Percentiles rank a stretch among this genome's conserved stretches.
Evolutionary conservation across 2,113 vertebrate species (phyloP).

Genomic region (Atherinomorus stipes): DNA sequence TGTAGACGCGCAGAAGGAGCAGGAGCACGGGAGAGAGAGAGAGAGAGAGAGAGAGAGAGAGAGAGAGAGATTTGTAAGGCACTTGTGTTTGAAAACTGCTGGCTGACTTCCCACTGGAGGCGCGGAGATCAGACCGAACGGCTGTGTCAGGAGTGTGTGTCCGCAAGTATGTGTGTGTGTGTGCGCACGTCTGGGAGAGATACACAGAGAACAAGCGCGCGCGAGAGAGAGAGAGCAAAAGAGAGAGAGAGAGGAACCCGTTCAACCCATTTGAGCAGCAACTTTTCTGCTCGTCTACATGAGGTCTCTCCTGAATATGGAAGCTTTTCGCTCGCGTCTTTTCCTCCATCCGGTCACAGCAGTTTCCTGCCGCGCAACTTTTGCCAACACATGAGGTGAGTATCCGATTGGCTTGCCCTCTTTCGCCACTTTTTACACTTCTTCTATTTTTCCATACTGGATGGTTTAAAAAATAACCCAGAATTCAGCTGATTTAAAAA

Average conservation of each 20-base stretch:
- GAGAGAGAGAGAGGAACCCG: slow-evolving; percentile 38
- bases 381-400: slow-evolving; percentile 60
- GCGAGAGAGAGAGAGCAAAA: slow-evolving; percentile 7
- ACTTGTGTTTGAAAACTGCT: slow-evolving; percentile 76
- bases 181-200: slow-evolving; percentile 10
- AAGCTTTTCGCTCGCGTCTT: slow-evolving; percentile 49
- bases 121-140: slow-evolving; percentile 59
- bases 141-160: slow-evolving; percentile 43
- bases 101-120: slow-evolving; percentile 71
- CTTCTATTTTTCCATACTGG: too few relatives aligned
- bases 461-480: background rate
- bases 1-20: slow-evolving; percentile 44
- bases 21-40: slow-evolving; percentile 19
- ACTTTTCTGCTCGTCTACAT: slow-evolving; percentile 64
- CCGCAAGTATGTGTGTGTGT: background rate
- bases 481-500: background rate
- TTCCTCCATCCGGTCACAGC: slow-evolving; percentile 62
- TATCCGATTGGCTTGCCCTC: slow-evolving; percentile 44
- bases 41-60: slow-evolving; percentile 18
- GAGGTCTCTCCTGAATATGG: slow-evolving; percentile 69
- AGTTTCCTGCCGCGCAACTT: slow-evolving; percentile 33
- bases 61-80: slow-evolving; percentile 63
- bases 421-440: background rate
- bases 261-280: slow-evolving; percentile 74
- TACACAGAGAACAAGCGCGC: background rate